phyloP scores from a whole-genome alignment of 2,888 invertebrate genomes.

The Druceiella hillmani region DNA sequence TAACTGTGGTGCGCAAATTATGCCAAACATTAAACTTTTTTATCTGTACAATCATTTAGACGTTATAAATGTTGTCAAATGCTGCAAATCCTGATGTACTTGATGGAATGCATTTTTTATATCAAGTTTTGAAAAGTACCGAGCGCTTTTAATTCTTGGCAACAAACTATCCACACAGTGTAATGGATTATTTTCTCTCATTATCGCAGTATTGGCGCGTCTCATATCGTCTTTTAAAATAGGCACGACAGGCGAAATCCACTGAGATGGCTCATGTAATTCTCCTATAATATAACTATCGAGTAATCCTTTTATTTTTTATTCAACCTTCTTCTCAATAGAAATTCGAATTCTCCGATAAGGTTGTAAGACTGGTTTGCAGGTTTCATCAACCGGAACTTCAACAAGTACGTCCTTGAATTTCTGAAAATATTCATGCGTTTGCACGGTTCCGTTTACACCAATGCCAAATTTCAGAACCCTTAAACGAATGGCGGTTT shows the following conservation, averaged over 20 bases:
- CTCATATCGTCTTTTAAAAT: conserved; percentile 25
- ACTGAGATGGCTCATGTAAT: conserved; percentile 23
- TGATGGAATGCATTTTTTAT: conserved; percentile 32
- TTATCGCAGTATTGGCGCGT: conserved; percentile 21
- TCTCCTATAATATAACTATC: conserved; percentile 26
- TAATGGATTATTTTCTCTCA: conserved; percentile 24
- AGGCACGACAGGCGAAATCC: too few species aligned
- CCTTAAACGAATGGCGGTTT: too few species aligned
- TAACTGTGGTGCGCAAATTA: conserved; percentile 35
- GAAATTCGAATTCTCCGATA: conserved; percentile 25
- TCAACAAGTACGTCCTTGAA: too few species aligned
- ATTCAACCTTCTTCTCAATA: conserved; percentile 23
- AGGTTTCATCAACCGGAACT: too few species aligned
- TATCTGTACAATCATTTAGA: conserved; percentile 30
- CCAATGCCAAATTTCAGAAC: too few species aligned
- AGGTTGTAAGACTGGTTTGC: too few species aligned
- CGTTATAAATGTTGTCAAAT: conserved; percentile 33
- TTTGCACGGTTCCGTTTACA: too few species aligned
- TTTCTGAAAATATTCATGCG: too few species aligned
- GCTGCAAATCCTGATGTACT: conserved; percentile 26
- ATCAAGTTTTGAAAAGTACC: conserved; percentile 29
- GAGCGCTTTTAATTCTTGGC: conserved; percentile 24
- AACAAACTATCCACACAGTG: conserved; percentile 23
- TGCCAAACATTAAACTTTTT: conserved; percentile 33
- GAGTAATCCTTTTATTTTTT: conserved; percentile 21